Conservation (phyloP, 2,888 invertebrate species). For the Fissipunctia ypsillon region DNA sequence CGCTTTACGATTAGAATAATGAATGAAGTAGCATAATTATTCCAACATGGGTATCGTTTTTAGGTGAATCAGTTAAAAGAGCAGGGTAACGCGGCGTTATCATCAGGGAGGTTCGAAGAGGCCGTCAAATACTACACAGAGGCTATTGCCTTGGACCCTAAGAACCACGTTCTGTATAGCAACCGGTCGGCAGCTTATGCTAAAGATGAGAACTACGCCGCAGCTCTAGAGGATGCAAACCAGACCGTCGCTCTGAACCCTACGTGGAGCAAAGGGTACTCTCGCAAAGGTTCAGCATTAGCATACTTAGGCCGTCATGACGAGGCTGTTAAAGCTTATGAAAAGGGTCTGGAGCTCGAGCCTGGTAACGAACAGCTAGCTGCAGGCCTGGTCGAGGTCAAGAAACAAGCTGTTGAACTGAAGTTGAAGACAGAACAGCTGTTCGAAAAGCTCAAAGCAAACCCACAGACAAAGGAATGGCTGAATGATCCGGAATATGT, state of each 20-base stretch:
- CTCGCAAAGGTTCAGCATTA: constrained; percentile 96
- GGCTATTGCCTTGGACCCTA: constrained; percentile 94
- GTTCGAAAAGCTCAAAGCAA: constrained; percentile 91
- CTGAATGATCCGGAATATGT: constrained; percentile 94
- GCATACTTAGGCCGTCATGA: constrained; percentile 93
- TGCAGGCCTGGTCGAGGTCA: constrained; percentile 92
- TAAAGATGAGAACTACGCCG: constrained; percentile 93
- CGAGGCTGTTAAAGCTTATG: constrained; percentile 94
- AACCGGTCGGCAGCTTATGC: constrained; percentile 98
- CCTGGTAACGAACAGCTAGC: constrained; percentile 93
- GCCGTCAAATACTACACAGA: constrained; percentile 95
- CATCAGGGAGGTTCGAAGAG: constrained; percentile 94
- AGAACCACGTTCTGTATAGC: constrained; percentile 97
- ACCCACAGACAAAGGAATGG: constrained; percentile 93
- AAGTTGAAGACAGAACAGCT: constrained; percentile 77
- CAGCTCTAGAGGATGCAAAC: constrained; percentile 96
- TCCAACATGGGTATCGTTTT: constrained; percentile 67
- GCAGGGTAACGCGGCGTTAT: constrained; percentile 96
- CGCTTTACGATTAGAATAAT: constrained; percentile 67
- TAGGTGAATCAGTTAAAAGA: constrained; percentile 96
- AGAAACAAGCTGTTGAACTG: constrained; percentile 76
- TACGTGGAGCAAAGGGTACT: constrained; percentile 97
- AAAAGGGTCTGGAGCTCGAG: constrained; percentile 92
- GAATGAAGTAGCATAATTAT: constrained; percentile 59
- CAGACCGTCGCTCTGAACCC: constrained; percentile 95